phyloP scores from a whole-genome alignment of 2,888 invertebrate species.

The Apomyelois bistriatella region DNA sequence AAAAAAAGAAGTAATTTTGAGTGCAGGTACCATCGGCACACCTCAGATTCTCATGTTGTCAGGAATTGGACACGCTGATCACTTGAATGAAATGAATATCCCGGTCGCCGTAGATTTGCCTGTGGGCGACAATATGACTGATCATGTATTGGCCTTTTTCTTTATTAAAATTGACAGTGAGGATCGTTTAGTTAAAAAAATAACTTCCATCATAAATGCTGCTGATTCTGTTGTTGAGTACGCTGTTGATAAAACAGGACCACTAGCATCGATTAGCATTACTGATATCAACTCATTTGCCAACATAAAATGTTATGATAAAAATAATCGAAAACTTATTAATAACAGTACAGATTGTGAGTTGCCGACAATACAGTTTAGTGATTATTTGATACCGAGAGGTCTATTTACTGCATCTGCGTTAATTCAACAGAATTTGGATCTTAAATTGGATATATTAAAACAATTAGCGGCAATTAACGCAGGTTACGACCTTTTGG shows the following conservation, averaged over 20 bases:
- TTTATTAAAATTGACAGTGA: conserved; percentile 35
- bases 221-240: conserved; percentile 26
- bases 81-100: conserved; percentile 37
- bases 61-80: conserved; percentile 49
- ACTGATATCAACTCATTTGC: conserved; percentile 42
- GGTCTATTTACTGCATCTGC: conserved; percentile 9
- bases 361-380: conserved; percentile 43
- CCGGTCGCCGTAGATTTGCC: conserved; percentile 39
- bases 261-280: conserved; percentile 46
- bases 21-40: conserved; percentile 52
- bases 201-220: conserved; percentile 13
- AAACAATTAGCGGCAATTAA: conserved; percentile 37
- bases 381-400: conserved; percentile 38
- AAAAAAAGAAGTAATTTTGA: conserved; percentile 47
- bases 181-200: conserved; percentile 7
- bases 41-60: conserved; percentile 57
- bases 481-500: conserved; percentile 31
- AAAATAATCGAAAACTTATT: conserved; percentile 25
- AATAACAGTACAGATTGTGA: conserved; percentile 38
- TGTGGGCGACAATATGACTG: conserved; percentile 50
- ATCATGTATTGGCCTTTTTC: conserved; percentile 42
- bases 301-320: conserved; percentile 51
- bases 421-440: conserved; percentile 22
- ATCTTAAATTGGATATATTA: conserved; percentile 26
- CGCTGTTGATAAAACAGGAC: conserved; percentile 30